Evolutionary conservation across 2,797 vertebrate species (phyloP).

Genomic region (Artibeus lituratus): DNA sequence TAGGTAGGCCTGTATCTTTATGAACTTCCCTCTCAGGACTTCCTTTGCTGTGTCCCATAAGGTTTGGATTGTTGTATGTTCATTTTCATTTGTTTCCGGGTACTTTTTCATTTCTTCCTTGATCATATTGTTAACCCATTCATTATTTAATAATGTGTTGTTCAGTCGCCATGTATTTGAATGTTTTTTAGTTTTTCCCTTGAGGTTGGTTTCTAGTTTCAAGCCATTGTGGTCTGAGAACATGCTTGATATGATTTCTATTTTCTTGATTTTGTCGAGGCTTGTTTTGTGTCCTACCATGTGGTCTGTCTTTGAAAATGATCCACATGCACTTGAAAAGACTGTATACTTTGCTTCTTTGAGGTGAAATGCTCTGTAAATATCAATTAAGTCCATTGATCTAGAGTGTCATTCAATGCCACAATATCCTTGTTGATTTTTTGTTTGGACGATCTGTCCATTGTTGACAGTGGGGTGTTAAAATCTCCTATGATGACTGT

Average conservation of each 20-base stretch:
- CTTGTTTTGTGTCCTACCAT: not conserved
- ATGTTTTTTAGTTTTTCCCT: not conserved
- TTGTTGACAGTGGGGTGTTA: not conserved
- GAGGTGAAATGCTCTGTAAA: not conserved
- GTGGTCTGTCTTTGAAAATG: not conserved
- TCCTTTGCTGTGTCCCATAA: not conserved
- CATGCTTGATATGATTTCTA: not conserved
- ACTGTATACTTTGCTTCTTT: not conserved
- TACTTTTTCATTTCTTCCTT: not conserved
- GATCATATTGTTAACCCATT: not conserved
- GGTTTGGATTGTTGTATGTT: not conserved
- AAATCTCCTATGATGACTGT: not conserved
- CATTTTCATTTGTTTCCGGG: not conserved
- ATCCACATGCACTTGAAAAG: not conserved
- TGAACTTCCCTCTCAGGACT: not conserved
- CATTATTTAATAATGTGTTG: not conserved
- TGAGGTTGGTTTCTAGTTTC: not conserved
- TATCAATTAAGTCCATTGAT: not conserved
- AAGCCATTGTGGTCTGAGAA: not conserved
- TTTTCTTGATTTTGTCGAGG: not conserved
- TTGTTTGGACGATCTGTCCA: not conserved
- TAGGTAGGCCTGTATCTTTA: not conserved
- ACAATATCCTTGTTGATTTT: not conserved
- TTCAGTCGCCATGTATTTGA: not conserved
- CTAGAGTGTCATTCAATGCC: not conserved